Evolutionary conservation across 2,797 vertebrate genomes (phyloP).

Genomic region (Characodon lateralis): DNA sequence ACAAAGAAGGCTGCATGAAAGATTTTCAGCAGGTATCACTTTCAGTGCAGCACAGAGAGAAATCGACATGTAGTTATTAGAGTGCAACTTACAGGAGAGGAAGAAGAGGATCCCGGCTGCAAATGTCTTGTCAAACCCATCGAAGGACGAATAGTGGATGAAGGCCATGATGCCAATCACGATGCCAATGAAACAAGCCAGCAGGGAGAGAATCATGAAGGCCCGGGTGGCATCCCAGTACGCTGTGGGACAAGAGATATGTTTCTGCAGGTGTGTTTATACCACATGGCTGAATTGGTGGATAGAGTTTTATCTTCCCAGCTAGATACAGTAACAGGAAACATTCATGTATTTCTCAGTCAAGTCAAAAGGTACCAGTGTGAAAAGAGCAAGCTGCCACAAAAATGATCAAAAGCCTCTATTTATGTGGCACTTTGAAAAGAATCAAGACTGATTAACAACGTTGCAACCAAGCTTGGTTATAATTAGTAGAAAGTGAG

Average conservation of each 20-base stretch:
- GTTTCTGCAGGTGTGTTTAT: neutral
- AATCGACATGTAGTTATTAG: accelerated
- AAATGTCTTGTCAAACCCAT: conserved; percentile 85
- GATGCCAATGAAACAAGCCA: conserved; percentile 85
- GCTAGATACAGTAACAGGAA: neutral
- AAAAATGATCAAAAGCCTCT: neutral
- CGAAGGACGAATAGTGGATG: conserved; percentile 84
- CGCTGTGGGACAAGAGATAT: conserved; percentile 58
- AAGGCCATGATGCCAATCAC: conserved; percentile 86
- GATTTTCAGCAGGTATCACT: neutral
- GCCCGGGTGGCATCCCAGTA: conserved; percentile 86
- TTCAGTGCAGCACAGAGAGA: neutral
- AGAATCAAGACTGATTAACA: neutral
- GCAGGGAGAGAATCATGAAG: conserved; percentile 85
- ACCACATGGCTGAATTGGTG: neutral
- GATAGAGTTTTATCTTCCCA: neutral
- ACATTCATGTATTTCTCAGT: neutral
- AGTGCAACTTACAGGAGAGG: conserved; percentile 80
- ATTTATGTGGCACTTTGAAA: neutral
- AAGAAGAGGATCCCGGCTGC: conserved; percentile 86
- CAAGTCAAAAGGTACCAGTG: neutral
- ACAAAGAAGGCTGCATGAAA: conserved; percentile 82
- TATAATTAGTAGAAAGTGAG: neutral
- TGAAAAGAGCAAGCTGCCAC: neutral
- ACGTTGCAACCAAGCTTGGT: neutral